Conservation (phyloP, 2,113 vertebrate species). For the Trichomycterus rosablanca region DNA sequence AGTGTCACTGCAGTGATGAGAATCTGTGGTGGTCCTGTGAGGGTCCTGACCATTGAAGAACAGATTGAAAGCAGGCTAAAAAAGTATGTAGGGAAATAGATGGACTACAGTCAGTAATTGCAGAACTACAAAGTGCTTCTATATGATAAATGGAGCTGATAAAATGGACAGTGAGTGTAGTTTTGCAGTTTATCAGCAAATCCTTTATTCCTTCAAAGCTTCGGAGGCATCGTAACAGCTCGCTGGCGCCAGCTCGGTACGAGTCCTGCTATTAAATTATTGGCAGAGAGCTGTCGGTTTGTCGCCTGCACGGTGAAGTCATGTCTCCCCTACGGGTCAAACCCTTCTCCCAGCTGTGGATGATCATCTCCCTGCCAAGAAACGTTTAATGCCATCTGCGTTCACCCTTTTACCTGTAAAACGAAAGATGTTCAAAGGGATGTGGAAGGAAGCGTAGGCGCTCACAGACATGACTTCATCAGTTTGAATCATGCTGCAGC, state of each 20-base stretch:
- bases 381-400: neutral
- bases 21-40: too few relatives aligned
- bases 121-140: too few relatives aligned
- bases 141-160: too few relatives aligned
- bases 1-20: too few relatives aligned
- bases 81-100: too few relatives aligned
- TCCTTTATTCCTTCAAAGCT: too few relatives aligned
- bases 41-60: too few relatives aligned
- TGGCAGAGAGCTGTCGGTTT: conserved; percentile 13
- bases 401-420: conserved; percentile 17
- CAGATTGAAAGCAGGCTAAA: too few relatives aligned
- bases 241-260: conserved; percentile 12
- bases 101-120: too few relatives aligned
- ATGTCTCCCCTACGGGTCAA: conserved; percentile 9
- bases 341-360: conserved; percentile 9
- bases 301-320: conserved; percentile 13
- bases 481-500: conserved; percentile 6
- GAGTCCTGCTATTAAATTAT: conserved; percentile 22
- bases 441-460: neutral
- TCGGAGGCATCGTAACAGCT: neutral
- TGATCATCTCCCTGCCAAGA: conserved; percentile 14
- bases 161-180: too few relatives aligned
- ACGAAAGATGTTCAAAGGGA: conserved; percentile 22
- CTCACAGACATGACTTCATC: conserved; percentile 35
- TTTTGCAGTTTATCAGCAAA: too few relatives aligned